Evolutionary conservation across 1,140 invertebrate species (phyloP).

Genomic region (Cyclargus thomasi): DNA sequence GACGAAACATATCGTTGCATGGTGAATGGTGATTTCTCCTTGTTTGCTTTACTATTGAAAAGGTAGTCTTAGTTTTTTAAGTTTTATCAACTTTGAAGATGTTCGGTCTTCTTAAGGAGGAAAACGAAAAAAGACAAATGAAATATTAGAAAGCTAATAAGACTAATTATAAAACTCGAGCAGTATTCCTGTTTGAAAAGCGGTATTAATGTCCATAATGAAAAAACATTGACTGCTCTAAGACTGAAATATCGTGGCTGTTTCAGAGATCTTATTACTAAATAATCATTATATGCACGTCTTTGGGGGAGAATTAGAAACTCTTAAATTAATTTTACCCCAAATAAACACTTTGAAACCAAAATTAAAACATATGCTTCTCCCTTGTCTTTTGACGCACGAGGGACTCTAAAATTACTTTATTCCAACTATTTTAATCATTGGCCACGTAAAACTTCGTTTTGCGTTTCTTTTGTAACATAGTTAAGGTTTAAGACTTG

Average conservation of each 20-base stretch:
- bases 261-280: not conserved
- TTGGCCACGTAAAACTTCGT: not conserved
- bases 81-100: no score
- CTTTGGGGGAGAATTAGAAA: not conserved
- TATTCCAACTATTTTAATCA: not conserved
- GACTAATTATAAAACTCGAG: no score
- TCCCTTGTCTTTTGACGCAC: not conserved
- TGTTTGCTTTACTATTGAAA: not conserved
- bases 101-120: no score
- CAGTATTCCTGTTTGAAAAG: not conserved
- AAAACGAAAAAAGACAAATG: no score
- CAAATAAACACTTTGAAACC: not conserved
- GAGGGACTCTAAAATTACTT: not conserved
- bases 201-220: not conserved
- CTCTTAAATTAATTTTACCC: not conserved
- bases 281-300: not conserved
- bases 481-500: no score
- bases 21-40: not conserved
- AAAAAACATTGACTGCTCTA: not conserved
- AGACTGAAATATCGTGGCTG: not conserved
- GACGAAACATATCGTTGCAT: not conserved
- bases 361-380: not conserved
- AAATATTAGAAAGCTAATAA: no score
- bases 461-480: no score
- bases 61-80: no score